Conservation (phyloP, 53 echinoderm and acorn worm species). For the Holothuria scabra region DNA sequence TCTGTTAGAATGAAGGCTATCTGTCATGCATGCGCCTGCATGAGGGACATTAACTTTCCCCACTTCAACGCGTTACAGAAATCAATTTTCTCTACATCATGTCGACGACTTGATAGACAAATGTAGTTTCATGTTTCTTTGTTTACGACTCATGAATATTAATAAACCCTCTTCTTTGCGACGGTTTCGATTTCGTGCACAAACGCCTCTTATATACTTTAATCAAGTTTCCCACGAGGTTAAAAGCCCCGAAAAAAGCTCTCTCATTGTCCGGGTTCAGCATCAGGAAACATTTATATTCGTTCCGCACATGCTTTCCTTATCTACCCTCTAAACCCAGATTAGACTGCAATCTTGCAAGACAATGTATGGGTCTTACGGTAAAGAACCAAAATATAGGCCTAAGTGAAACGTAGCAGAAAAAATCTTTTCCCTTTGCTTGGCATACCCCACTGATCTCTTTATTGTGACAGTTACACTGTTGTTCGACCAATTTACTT, state of each 20-base stretch:
- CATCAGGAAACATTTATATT: conserved; percentile 39
- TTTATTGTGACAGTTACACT: conserved; percentile 38
- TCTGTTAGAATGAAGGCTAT: too few relatives aligned
- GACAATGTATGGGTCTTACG: conserved; percentile 5
- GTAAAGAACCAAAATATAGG: neutral
- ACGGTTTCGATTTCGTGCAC: conserved; percentile 11
- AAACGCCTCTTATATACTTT: conserved; percentile 14
- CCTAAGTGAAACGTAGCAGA: neutral
- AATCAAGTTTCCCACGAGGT: conserved; percentile 43
- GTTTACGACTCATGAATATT: conserved; percentile 8
- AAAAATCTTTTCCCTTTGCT: conserved; percentile 3
- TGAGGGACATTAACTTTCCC: too few relatives aligned
- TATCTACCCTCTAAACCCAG: neutral
- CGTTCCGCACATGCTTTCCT: neutral
- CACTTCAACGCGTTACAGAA: too few relatives aligned
- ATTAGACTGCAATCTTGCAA: neutral
- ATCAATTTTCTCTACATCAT: too few relatives aligned
- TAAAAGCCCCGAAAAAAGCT: conserved; percentile 4
- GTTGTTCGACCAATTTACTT: conserved; percentile 39
- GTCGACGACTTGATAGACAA: too few relatives aligned
- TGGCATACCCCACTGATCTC: conserved; percentile 14
- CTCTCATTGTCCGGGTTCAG: conserved; percentile 17
- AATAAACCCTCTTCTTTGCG: neutral
- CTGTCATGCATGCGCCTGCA: too few relatives aligned
- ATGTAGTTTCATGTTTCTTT: too few relatives aligned